Evolutionary conservation across 2,113 vertebrate species (phyloP).

Genomic region (Lanius ludovicianus): DNA sequence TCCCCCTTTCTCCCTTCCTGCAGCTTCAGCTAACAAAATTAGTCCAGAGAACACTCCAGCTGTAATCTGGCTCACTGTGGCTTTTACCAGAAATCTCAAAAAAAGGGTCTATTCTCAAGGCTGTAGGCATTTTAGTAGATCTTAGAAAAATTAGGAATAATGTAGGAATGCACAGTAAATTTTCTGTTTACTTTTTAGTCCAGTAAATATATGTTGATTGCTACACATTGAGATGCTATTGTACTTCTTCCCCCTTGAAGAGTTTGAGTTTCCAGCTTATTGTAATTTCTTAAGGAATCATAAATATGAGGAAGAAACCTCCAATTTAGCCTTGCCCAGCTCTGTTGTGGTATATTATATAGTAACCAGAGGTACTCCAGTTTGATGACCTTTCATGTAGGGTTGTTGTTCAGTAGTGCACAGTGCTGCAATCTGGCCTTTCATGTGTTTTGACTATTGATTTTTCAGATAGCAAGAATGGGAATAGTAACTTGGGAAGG

Average conservation of each 20-base stretch:
- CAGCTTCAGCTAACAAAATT: not conserved
- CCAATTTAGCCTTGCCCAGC: not conserved
- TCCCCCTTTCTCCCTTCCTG: not conserved
- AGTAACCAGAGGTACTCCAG: not conserved
- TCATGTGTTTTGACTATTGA: slow-evolving; percentile 1
- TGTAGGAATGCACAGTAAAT: not conserved
- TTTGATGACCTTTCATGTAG: slow-evolving; percentile 2
- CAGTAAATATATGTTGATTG: not conserved
- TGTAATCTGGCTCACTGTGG: not conserved
- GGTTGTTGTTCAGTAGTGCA: not conserved
- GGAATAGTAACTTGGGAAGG: not conserved
- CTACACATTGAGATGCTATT: not conserved
- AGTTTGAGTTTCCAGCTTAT: not conserved
- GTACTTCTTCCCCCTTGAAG: not conserved
- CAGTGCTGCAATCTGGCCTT: not conserved
- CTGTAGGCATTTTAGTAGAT: not conserved
- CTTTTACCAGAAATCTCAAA: not conserved
- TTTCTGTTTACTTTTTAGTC: not conserved
- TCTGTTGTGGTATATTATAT: not conserved
- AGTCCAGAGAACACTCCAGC: not conserved
- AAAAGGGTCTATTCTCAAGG: not conserved
- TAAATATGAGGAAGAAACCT: not conserved
- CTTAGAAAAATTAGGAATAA: not conserved
- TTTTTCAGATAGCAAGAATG: not conserved
- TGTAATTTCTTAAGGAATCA: not conserved